Conservation (phyloP, 2,113 vertebrate species). For the Hoplias malabaricus region DNA sequence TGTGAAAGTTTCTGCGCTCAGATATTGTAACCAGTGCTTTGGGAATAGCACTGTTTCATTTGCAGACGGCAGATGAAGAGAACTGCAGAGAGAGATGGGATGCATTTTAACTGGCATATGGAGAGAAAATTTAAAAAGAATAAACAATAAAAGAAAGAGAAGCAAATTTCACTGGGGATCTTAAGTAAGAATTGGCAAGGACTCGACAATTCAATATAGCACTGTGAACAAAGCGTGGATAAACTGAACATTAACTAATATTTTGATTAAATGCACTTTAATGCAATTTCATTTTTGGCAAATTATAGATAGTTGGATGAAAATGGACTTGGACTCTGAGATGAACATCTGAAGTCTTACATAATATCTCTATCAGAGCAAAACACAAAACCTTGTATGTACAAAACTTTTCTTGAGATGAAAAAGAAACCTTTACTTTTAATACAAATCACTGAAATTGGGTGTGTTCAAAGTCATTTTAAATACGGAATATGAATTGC, state of each 20-base stretch:
- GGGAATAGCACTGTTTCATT: conserved; percentile 43
- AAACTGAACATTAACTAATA: no score
- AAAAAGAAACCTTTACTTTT: neutral
- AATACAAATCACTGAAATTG: no score
- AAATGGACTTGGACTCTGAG: no score
- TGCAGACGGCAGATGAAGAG: conserved; percentile 21
- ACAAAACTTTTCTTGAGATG: no score
- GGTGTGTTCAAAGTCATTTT: no score
- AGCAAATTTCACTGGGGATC: neutral
- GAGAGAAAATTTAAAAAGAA: neutral
- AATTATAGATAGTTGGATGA: no score
- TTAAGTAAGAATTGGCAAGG: neutral
- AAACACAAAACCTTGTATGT: neutral
- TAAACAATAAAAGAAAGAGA: neutral
- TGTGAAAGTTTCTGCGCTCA: conserved; percentile 35
- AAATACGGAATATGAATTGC: no score
- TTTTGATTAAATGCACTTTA: no score
- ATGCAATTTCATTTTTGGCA: no score
- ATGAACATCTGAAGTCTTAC: no score
- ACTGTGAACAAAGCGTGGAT: no score
- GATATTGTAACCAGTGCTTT: conserved; percentile 26
- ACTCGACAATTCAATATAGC: neutral
- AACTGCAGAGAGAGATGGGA: conserved; percentile 18
- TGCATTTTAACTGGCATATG: conserved; percentile 15
- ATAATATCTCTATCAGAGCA: neutral